Percentiles rank a stretch among this genome's conserved stretches.
Evolutionary conservation across 2,888 invertebrate species (phyloP).

Genomic region (Sinotaia quadrata): DNA sequence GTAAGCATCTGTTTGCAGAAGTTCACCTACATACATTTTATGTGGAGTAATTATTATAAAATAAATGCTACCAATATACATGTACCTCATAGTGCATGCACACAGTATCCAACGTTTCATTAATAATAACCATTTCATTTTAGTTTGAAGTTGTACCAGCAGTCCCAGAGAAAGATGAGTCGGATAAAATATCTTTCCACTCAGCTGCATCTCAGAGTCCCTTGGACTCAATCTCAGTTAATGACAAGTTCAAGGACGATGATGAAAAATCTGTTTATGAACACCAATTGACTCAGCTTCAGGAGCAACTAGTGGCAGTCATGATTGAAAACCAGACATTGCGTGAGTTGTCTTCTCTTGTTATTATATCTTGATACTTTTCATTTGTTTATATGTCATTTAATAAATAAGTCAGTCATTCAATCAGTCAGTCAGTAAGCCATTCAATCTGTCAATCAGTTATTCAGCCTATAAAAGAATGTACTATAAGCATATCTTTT

Average conservation of each 20-base stretch:
- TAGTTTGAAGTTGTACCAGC: slow-evolving; percentile 26
- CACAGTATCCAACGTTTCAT: too few relatives aligned
- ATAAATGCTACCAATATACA: too few relatives aligned
- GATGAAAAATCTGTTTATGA: slow-evolving; percentile 60
- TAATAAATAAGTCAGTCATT: neutral
- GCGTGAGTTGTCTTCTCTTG: slow-evolving; percentile 46
- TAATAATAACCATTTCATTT: too few relatives aligned
- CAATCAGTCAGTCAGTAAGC: neutral
- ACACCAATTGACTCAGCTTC: slow-evolving; percentile 65
- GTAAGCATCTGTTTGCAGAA: too few relatives aligned
- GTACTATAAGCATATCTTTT: neutral
- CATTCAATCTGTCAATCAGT: neutral
- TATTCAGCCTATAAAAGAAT: neutral
- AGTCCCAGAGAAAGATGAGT: slow-evolving; percentile 19
- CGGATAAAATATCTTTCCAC: slow-evolving; percentile 14
- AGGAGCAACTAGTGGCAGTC: slow-evolving; percentile 69
- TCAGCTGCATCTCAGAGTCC: slow-evolving; percentile 19
- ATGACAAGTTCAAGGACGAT: slow-evolving; percentile 29
- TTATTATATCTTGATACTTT: neutral
- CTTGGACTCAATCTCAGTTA: slow-evolving; percentile 17
- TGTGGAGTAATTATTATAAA: too few relatives aligned
- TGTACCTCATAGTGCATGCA: too few relatives aligned
- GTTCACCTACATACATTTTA: too few relatives aligned
- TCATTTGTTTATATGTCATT: neutral
- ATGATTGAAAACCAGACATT: slow-evolving; percentile 70